Base-by-base conservation (phyloP, 2,888 invertebrate genomes). In the Pyrochroa serraticornis region DNA sequence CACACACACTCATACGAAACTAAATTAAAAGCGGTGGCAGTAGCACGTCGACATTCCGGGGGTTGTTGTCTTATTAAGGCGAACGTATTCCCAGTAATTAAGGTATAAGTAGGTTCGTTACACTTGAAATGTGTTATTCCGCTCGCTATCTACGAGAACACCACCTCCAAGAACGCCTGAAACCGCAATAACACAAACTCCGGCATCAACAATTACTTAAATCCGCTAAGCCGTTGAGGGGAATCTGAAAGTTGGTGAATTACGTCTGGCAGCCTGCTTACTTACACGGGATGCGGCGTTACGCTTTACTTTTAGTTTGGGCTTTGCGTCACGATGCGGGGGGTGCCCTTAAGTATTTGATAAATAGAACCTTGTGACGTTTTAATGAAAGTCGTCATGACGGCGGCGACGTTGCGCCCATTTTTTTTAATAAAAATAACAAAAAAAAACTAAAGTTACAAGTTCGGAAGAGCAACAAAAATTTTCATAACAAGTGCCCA, bases 51-150 rank as follows among this genome's bases (percentile, higher is more conserved):
- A 22, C 22, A 22, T 22, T 22, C 22, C 22, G 22, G 22, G 22
- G 50, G 50, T 43, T 56, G 56, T 52, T 50, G 56, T 62, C 65
- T 65, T 63, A 65, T 63, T 62, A 63, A 60, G 60, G 60, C 60
- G 44, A 60, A 63, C 63, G 60, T 62, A 65, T 65, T 63, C 63
- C 58, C 50, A 58, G 65, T 65, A 63, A 65, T 65, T 65, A 65
- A 62, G 60, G 63, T 62, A 62, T 65, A 63, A 64, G 60, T 51
- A 54, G 62, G 56, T 56, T 56, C 56, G 56, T 56, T 56, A 56
- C 56, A 39, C 50, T 45, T 39, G 34, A 45, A 56, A 56, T 45
- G 44, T 50, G 55, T 49, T 49, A 49, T 39, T 52, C 14, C 34
- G 14, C 46, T 38, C 35, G 42, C 48, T 48, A 48, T 48, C 41